These are phyloP conservation scores for Caloenas nicobarica DNA, from an alignment of 2,113 vertebrate species.

Conservation along the genomic window DNA sequence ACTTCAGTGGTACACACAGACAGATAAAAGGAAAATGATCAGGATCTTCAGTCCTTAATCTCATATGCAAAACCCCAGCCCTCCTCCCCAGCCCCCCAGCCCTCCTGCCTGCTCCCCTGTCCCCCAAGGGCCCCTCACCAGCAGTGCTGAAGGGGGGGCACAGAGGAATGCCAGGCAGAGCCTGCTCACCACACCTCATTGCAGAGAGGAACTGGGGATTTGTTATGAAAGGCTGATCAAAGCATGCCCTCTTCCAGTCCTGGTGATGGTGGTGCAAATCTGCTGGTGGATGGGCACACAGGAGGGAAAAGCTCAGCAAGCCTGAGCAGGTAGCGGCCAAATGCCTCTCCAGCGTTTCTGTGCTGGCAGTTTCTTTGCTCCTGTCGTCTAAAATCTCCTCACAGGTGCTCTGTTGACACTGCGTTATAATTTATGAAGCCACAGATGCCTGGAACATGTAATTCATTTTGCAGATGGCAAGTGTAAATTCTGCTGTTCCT, in stretches of 20 bases:
- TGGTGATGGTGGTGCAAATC: background rate
- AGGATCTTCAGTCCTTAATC: constrained; percentile 50
- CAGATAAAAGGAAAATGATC: constrained; percentile 60
- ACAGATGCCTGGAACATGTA: constrained; percentile 32
- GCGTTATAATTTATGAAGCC: constrained; percentile 52
- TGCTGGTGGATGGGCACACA: background rate
- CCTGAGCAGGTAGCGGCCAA: background rate
- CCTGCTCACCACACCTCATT: background rate
- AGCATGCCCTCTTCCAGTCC: background rate
- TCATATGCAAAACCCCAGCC: constrained; percentile 42
- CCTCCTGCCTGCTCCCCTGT: background rate
- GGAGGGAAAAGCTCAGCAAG: background rate
- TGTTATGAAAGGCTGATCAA: background rate
- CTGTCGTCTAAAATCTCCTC: constrained; percentile 40
- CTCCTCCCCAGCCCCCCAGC: too few relatives aligned
- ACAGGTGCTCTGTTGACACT: constrained; percentile 44
- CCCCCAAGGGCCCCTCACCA: background rate
- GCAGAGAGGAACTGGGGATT: background rate
- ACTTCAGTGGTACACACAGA: constrained; percentile 46
- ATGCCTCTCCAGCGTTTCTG: background rate
- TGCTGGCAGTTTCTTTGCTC: background rate
- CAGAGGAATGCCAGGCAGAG: background rate
- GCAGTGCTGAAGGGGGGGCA: background rate
- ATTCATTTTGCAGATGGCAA: constrained; percentile 51
- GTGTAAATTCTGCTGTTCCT: constrained; percentile 42